Evolutionary conservation across 1,140 invertebrate species (phyloP), one percentile per base, ranked within the genome.

Genomic region (Kradibia gibbosae): DNA sequence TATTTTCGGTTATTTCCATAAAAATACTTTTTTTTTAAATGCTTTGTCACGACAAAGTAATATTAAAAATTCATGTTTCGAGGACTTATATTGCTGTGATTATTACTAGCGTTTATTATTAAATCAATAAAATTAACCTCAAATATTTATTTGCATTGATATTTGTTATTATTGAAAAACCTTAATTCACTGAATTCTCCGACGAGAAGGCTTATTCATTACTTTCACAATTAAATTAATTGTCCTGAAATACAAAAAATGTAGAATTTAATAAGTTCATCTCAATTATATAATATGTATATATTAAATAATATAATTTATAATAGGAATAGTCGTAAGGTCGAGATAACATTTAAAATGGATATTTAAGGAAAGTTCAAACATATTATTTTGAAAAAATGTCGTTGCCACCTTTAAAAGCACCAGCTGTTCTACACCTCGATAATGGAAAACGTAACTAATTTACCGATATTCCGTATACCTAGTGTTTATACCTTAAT

Each of bases 1-100:
- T n/a, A 31, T 20, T 76, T 65, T 76, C 74, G 74, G 74, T 76
- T 76, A 48, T 36, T 76, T 75, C 22, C 42, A 22, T 22, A n/a
- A 75, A 55, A 25, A 34, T 57, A 31, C 53, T 55, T 75, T 71
- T 53, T 70, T 55, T 62, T 20, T 3, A 53, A 53, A 3, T 53
- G 10, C 50, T 53, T 17, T 3, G 15, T 53, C 50, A 53, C 22
- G 5, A 22, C 50, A 11, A 20, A 8, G n/a, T n/a, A n/a, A n/a
- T n/a, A n/a, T n/a, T n/a, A n/a, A n/a, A n/a, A n/a, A n/a, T n/a
- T n/a, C n/a, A n/a, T n/a, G n/a, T n/a, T n/a, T n/a, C n/a, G n/a
- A n/a, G n/a, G n/a, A n/a, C n/a, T n/a, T n/a, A n/a, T n/a, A n/a
- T n/a, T n/a, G n/a, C n/a, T n/a, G n/a, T n/a, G n/a, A n/a, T n/a